Conservation (phyloP, 2,797 vertebrate genomes). For the Distichodus sexfasciatus region DNA sequence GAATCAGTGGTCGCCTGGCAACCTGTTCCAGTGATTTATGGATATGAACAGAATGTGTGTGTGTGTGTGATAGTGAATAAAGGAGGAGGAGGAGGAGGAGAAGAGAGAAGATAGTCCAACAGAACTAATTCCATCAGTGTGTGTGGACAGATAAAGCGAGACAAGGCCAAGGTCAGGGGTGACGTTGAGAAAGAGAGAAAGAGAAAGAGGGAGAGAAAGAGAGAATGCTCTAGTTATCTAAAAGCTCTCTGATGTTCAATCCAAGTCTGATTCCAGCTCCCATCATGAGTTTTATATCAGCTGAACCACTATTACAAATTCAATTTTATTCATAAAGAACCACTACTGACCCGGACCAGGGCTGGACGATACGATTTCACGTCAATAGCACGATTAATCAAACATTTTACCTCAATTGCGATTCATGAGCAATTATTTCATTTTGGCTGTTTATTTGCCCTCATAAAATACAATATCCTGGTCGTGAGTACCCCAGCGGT, state of each 20-base stretch:
- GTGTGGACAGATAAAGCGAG: background rate
- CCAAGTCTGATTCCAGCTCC: background rate
- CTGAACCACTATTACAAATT: too few species aligned
- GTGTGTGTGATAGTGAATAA: background rate
- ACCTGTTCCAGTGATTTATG: constrained; percentile 49
- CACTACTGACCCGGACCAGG: background rate
- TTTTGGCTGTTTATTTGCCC: too few species aligned
- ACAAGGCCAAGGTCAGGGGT: too few species aligned
- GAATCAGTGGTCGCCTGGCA: constrained; percentile 66
- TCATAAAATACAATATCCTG: too few species aligned
- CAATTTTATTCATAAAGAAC: too few species aligned
- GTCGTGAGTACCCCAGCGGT: too few species aligned
- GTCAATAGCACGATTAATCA: too few species aligned
- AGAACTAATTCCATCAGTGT: background rate
- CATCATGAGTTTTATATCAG: too few species aligned
- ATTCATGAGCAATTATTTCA: too few species aligned
- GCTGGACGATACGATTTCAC: too few species aligned
- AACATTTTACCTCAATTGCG: too few species aligned
- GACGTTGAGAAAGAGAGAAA: background rate
- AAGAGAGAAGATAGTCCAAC: background rate
- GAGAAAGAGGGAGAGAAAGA: background rate
- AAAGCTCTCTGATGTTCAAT: background rate
- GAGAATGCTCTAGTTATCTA: background rate
- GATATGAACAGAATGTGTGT: background rate
- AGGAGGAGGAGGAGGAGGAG: too few species aligned